Evolutionary conservation across 1,140 invertebrate genomes (phyloP), one percentile per base, ranked within the genome.

Genomic region (Micrasema minimum): DNA sequence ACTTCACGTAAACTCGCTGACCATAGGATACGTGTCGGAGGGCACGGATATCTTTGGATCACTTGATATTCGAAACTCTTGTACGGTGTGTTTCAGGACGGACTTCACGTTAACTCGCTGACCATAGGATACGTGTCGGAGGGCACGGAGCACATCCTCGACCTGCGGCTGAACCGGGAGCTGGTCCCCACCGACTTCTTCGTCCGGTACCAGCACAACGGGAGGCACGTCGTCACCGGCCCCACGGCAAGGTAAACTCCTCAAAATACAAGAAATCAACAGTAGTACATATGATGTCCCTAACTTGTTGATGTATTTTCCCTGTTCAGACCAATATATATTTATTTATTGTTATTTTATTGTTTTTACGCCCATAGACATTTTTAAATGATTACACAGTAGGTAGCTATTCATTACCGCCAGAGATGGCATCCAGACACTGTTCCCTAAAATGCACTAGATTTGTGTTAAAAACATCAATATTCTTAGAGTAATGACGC

Each of bases 141-240:
- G 75, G 90, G 88, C 22, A 82, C 88, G 77, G 85, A 90, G 55
- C 85, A 90, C 46, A 79, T 90, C 61, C 82, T 94, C 76, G 92
- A 95, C 81, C 85, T 95, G 53, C 86, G 89, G 76, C 85, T 93
- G 72, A 94, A 95, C 81, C 89, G 89, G 75, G 88, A 92, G 77
- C 85, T 95, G 23, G 85, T 95, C 65, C 87, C 93, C 0, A 85
- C 87, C 41, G 87, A 88, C 71, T 93, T 92, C 82, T 90, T 91
- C 77, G 83, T 93, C 77, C 87, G 87, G 72, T 88, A 90, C 79
- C 92, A 95, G 80, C 85, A 90, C 75, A 82, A 88, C 77, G 91
- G 90, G 37, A 78, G 81, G 76, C 86, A 87, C 77, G 88, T 89
- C 51, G 82, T 90, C 50, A 82, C 89, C 75, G 85, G 81, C 77